Conservation (phyloP, 2,888 invertebrate species). For the Apamea anceps region DNA sequence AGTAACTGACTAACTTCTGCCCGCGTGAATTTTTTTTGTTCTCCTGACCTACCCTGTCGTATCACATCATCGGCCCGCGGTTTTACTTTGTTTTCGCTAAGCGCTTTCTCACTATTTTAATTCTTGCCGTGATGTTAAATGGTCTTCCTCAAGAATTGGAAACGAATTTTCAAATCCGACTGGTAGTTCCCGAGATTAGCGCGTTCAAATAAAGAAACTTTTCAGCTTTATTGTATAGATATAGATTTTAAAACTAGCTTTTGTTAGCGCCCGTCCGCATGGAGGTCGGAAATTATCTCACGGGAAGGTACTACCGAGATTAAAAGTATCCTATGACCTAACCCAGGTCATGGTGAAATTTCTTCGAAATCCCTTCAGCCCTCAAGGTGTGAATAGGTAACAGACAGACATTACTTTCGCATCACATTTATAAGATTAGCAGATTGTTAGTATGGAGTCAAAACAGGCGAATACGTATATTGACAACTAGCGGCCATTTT, state of each 20-base stretch:
- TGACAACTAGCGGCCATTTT: not conserved
- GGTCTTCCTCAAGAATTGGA: no score
- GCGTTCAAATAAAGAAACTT: no score
- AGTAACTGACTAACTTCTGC: not conserved
- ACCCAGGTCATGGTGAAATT: not conserved
- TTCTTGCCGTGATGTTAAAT: no score
- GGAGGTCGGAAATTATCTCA: not conserved
- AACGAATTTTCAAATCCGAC: no score
- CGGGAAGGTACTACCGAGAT: not conserved
- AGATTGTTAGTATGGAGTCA: no score
- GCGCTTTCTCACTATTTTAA: no score
- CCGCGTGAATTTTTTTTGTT: no score
- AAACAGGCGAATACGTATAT: not conserved
- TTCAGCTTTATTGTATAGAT: no score
- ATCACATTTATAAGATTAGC: not conserved
- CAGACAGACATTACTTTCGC: not conserved
- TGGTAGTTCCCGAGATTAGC: no score
- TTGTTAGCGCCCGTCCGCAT: not conserved
- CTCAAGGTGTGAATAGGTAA: not conserved
- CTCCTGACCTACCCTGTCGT: no score
- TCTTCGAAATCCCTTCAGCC: not conserved
- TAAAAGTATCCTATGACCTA: not conserved
- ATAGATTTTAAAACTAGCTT: not conserved
- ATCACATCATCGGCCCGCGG: no score
- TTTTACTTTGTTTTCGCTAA: no score